These are phyloP conservation scores for Cephus nigrinus DNA, from an alignment of 2,888 invertebrate genomes.

Conservation along the genomic window DNA sequence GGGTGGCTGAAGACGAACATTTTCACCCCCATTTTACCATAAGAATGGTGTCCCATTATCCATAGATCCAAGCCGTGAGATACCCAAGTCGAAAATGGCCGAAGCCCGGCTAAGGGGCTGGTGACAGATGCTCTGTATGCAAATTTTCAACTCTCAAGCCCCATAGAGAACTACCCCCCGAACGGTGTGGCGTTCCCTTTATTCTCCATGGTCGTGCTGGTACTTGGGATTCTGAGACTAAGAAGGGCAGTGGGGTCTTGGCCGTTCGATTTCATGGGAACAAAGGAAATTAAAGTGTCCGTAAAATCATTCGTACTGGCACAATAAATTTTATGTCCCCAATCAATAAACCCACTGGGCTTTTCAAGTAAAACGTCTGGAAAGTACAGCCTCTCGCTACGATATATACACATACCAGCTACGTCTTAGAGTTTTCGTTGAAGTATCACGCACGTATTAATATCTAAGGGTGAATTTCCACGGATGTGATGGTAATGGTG, in stretches of 20 bases:
- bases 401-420: neutral
- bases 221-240: neutral
- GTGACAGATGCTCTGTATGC: constrained; percentile 67
- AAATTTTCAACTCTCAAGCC: constrained; percentile 59
- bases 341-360: neutral
- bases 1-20: neutral
- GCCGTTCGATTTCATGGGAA: neutral
- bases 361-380: neutral
- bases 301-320: neutral
- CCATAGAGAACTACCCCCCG: constrained; percentile 41
- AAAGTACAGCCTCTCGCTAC: neutral
- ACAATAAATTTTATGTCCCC: neutral
- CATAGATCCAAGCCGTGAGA: constrained; percentile 61
- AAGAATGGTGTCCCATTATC: constrained; percentile 64
- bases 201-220: constrained; percentile 22
- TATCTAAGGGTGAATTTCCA: neutral
- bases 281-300: neutral
- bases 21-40: constrained; percentile 51
- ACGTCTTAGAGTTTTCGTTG: neutral
- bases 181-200: constrained; percentile 24
- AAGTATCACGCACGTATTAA: neutral
- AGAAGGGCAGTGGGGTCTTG: neutral
- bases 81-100: constrained; percentile 63
- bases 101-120: constrained; percentile 61
- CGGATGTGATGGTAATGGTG: neutral